Percentiles rank a stretch among this genome's conserved stretches.
Evolutionary conservation across 2,888 invertebrate species (phyloP).

Genomic region (Coleophora flavipennella): DNA sequence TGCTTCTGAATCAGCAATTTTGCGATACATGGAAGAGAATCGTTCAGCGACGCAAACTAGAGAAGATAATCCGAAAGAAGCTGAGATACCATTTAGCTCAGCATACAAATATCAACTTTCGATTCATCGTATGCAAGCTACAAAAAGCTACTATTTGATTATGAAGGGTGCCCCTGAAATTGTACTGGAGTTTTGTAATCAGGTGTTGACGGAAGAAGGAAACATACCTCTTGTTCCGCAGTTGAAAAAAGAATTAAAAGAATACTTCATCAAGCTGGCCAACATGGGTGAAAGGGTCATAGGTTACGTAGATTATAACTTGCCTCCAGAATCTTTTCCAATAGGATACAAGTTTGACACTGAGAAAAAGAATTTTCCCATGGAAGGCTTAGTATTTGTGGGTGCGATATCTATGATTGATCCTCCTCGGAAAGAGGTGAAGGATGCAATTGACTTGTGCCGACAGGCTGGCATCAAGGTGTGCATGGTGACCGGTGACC

Average conservation of each 20-base stretch:
- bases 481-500: conserved; percentile 82
- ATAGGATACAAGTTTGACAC: conserved; percentile 71
- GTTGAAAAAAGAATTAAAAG: conserved; percentile 70
- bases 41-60: conserved; percentile 70
- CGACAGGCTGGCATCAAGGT: conserved; percentile 80
- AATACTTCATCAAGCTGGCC: conserved; percentile 83
- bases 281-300: conserved; percentile 90
- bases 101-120: conserved; percentile 80
- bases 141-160: conserved; percentile 71
- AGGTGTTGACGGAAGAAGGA: conserved; percentile 69
- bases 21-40: conserved; percentile 76
- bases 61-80: conserved; percentile 67
- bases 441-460: conserved; percentile 77
- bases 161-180: conserved; percentile 87
- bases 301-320: conserved; percentile 82
- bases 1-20: conserved; percentile 79
- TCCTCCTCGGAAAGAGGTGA: conserved; percentile 78
- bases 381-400: conserved; percentile 70
- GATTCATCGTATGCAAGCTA: conserved; percentile 73
- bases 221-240: conserved; percentile 54
- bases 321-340: conserved; percentile 69
- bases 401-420: conserved; percentile 82
- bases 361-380: conserved; percentile 77
- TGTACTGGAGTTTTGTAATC: conserved; percentile 76
- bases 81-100: conserved; percentile 80